These are phyloP conservation scores for Acanthaster planci DNA, from an alignment of 35 echinoderm and acorn worm genomes.

Conservation along the genomic window DNA sequence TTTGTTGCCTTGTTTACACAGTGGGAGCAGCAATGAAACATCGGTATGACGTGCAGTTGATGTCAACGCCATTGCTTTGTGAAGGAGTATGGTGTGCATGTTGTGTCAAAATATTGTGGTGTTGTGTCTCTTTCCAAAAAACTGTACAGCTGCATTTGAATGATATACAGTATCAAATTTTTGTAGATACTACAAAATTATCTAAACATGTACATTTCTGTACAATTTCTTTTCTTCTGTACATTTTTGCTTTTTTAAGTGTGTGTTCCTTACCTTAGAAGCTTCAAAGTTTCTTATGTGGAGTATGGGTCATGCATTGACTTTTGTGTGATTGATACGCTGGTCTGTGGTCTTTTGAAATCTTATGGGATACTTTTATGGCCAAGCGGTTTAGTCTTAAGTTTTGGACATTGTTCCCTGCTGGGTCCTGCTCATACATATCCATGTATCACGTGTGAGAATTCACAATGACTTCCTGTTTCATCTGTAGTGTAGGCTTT, in stretches of 20 bases:
- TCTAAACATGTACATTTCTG: slow-evolving; percentile 21
- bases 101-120: slow-evolving; percentile 11
- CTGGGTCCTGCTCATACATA: too few relatives aligned
- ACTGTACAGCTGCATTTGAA: slow-evolving; percentile 9
- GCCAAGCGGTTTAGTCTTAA: too few relatives aligned
- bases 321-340: not conserved
- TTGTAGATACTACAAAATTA: slow-evolving; percentile 12
- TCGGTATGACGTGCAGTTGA: slow-evolving; percentile 66
- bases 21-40: slow-evolving; percentile 78
- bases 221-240: slow-evolving; percentile 30
- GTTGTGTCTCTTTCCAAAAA: not conserved
- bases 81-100: not conserved
- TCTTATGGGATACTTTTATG: not conserved
- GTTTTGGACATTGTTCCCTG: too few relatives aligned
- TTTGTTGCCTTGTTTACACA: slow-evolving; percentile 4
- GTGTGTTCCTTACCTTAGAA: slow-evolving; percentile 9
- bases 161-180: not conserved
- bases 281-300: not conserved
- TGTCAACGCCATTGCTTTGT: not conserved
- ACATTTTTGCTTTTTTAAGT: slow-evolving; percentile 24
- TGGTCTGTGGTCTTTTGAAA: not conserved
- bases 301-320: not conserved
- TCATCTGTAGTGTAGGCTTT: too few relatives aligned
- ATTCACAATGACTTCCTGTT: too few relatives aligned
- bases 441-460: too few relatives aligned